Evolutionary conservation across 2,113 vertebrate genomes (phyloP).

Genomic region (Gila orcuttii): DNA sequence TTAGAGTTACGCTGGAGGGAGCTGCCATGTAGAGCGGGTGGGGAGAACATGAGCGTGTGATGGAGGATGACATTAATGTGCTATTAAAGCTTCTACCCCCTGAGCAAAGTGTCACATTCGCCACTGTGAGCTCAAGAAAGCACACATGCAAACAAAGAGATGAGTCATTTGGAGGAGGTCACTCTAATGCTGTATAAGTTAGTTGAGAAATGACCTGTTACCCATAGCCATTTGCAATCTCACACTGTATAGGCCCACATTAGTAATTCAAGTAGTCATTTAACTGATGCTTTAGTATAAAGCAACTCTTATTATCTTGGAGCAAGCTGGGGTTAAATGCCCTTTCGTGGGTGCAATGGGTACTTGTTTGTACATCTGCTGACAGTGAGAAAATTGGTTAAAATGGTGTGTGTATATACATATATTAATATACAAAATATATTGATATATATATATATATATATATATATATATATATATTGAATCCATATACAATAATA

Average conservation of each 20-base stretch:
- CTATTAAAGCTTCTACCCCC: slow-evolving; percentile 55
- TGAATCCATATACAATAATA: no score
- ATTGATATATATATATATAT: no score
- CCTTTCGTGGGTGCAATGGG: neutral
- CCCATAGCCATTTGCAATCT: neutral
- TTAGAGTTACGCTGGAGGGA: slow-evolving; percentile 47
- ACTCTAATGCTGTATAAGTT: neutral
- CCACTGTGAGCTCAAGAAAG: slow-evolving; percentile 33
- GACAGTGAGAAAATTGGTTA: neutral
- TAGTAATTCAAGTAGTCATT: slow-evolving; percentile 22
- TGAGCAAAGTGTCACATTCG: slow-evolving; percentile 54
- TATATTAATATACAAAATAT: no score
- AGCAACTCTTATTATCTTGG: neutral
- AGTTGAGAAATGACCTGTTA: slow-evolving; percentile 15
- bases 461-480: no score
- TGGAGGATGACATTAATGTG: slow-evolving; percentile 67
- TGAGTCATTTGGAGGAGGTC: slow-evolving; percentile 56
- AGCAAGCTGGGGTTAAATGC: slow-evolving; percentile 26
- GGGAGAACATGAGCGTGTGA: slow-evolving; percentile 61
- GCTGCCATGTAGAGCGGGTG: slow-evolving; percentile 43
- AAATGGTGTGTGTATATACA: neutral
- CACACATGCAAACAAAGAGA: slow-evolving; percentile 26
- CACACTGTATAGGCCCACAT: neutral
- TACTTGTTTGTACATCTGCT: slow-evolving; percentile 4
- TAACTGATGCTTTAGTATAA: slow-evolving; percentile 3